Evolutionary conservation across 2,888 invertebrate species (phyloP).

Genomic region (Chirona hameri): DNA sequence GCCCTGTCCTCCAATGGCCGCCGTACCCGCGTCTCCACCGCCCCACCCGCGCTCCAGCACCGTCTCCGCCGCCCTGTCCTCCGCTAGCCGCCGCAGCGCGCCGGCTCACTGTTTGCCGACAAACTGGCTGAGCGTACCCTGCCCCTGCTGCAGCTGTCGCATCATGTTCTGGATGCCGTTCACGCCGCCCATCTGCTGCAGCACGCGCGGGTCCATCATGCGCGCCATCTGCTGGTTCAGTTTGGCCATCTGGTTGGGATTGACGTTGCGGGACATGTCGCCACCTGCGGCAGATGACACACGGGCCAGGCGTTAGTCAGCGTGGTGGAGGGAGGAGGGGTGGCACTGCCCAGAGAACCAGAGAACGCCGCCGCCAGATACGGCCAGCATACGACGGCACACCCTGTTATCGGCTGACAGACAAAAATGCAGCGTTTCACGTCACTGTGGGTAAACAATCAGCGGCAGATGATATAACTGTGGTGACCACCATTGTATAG

Average conservation of each 20-base stretch:
- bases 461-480: no score
- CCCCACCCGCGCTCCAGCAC: not conserved
- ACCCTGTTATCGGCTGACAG: no score
- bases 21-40: not conserved
- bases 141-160: slow-evolving; percentile 72
- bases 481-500: no score
- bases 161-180: slow-evolving; percentile 95
- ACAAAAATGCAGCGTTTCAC: no score
- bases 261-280: slow-evolving; percentile 98
- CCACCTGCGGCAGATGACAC: slow-evolving; percentile 60
- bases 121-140: slow-evolving; percentile 6
- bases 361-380: no score
- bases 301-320: no score
- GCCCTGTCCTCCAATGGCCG: not conserved
- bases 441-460: no score
- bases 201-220: slow-evolving; percentile 98
- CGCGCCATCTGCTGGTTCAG: slow-evolving; percentile 99
- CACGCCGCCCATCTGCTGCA: slow-evolving; percentile 96
- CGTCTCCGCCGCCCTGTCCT: not conserved
- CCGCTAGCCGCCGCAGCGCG: not conserved
- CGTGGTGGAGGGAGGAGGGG: no score
- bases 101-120: slow-evolving; percentile 26
- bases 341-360: no score
- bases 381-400: no score
- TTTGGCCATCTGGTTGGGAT: slow-evolving; percentile 97